Base-by-base conservation (phyloP, 2,888 invertebrate genomes). In the Andrena praecox region DNA sequence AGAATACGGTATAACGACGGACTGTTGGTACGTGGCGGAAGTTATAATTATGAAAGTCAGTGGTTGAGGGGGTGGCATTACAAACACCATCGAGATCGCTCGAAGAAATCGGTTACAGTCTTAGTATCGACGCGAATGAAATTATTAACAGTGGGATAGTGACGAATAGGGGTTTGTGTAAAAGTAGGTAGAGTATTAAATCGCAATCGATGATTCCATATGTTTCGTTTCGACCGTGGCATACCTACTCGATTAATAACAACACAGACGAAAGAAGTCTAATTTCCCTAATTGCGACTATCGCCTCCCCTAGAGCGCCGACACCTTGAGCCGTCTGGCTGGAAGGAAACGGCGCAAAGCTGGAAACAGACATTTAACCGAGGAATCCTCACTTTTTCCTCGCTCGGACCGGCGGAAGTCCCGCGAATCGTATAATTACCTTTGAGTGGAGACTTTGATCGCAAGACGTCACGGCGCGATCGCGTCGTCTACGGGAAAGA, bases 21-120 rank as follows among this genome's bases (percentile, higher is more conserved):
- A 77, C 82, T 62, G 50, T 42, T 33, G 64, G 33, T 62, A 74
- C 78, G 83, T 71, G 68, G 82, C 73, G 82, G 77, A 89, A 90
- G 87, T 91, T 90, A 77, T 87, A 89, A 89, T 90, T 87, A 87
- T 85, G 77, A 80, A 86, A 84, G 86, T 83, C 82, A 35, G 16
- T 50, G 56, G 62, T 12, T 54, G 74, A 56, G n/a, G 50, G 42
- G 50, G 33, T 73, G 5, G 42, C 42, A 20, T 52, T 20, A 8
- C 7, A 20, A 56, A 27, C 20, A 56, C 20, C 4, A 27, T 12
- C 2, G 20, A 42, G 42, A 42, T 12, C 42, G 42, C 42, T 42
- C 42, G 42, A 4, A 42, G 42, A 42, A 42, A 42, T 42, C 42
- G 42, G 42, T 4, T 4, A 12, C 42, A 42, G 42, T 1, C 42